Conservation (phyloP, 2,888 invertebrate species). For the Margaritifera margaritifera region DNA sequence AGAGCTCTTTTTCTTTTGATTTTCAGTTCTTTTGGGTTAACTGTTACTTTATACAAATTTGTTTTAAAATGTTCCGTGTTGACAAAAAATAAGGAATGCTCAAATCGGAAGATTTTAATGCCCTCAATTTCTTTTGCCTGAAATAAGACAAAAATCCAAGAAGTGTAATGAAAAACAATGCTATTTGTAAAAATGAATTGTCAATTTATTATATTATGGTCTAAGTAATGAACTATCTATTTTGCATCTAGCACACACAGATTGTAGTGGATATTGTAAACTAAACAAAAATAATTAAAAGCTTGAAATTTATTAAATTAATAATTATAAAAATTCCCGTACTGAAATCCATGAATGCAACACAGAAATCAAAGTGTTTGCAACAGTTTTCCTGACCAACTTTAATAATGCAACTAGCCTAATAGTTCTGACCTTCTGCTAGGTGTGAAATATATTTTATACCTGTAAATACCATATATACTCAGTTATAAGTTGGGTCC, state of each 20-base stretch:
- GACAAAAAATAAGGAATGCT: slow-evolving; percentile 74
- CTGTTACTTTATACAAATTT: slow-evolving; percentile 63
- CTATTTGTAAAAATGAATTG: neutral
- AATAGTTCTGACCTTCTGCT: too few species aligned
- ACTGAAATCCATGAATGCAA: too few species aligned
- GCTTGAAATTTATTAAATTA: too few species aligned
- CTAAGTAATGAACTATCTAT: neutral
- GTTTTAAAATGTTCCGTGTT: slow-evolving; percentile 73
- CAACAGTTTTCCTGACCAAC: too few species aligned
- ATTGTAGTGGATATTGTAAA: neutral
- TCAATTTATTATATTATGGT: neutral
- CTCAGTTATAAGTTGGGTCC: too few species aligned
- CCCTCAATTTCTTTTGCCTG: slow-evolving; percentile 69
- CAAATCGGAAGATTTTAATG: slow-evolving; percentile 75
- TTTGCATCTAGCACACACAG: neutral
- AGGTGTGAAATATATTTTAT: too few species aligned
- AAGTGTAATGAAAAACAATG: neutral
- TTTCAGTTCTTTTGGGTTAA: slow-evolving; percentile 61
- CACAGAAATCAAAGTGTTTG: too few species aligned
- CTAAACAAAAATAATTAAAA: too few species aligned
- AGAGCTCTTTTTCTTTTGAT: slow-evolving; percentile 44
- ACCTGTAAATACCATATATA: too few species aligned
- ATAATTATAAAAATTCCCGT: too few species aligned
- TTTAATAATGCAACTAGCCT: too few species aligned
- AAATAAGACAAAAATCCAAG: slow-evolving; percentile 11